Conservation (phyloP, 2,888 invertebrate species). For the Cryptus armator region DNA sequence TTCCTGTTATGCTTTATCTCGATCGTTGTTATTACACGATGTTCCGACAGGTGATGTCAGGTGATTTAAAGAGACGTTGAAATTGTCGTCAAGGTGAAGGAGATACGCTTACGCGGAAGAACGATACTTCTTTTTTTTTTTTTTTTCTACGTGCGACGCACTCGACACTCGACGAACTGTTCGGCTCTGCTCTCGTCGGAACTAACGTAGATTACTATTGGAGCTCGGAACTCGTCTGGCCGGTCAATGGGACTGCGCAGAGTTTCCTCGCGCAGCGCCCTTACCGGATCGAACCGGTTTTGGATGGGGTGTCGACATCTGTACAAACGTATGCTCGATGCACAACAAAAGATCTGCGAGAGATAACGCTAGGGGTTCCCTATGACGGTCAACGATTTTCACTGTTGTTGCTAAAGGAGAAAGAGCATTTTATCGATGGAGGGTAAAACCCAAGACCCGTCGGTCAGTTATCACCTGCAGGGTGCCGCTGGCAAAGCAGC, state of each 20-base stretch:
- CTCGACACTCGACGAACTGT: constrained; percentile 66
- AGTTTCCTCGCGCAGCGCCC: constrained; percentile 77
- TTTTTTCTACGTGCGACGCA: constrained; percentile 63
- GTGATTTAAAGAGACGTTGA: constrained; percentile 39
- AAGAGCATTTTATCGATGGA: not conserved
- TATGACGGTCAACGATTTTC: not conserved
- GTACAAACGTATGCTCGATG: not conserved
- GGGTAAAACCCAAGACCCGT: not conserved
- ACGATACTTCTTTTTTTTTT: constrained; percentile 31
- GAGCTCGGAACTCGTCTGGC: constrained; percentile 72
- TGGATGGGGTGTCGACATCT: constrained; percentile 81
- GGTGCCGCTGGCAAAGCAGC: not conserved
- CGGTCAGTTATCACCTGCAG: not conserved
- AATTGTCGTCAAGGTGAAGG: constrained; percentile 31
- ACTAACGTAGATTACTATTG: constrained; percentile 82
- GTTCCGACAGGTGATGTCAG: not conserved
- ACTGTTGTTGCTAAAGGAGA: constrained; percentile 17
- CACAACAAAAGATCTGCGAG: not conserved
- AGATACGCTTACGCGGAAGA: constrained; percentile 41
- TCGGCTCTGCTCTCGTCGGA: constrained; percentile 75
- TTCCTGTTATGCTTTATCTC: constrained; percentile 11
- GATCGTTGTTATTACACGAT: constrained; percentile 27
- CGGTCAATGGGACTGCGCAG: constrained; percentile 84
- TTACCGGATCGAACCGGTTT: constrained; percentile 76
- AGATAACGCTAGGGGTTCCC: constrained; percentile 19